Conservation (phyloP, 64 coral and sea anemone genomes). For the Montipora foliosa region DNA sequence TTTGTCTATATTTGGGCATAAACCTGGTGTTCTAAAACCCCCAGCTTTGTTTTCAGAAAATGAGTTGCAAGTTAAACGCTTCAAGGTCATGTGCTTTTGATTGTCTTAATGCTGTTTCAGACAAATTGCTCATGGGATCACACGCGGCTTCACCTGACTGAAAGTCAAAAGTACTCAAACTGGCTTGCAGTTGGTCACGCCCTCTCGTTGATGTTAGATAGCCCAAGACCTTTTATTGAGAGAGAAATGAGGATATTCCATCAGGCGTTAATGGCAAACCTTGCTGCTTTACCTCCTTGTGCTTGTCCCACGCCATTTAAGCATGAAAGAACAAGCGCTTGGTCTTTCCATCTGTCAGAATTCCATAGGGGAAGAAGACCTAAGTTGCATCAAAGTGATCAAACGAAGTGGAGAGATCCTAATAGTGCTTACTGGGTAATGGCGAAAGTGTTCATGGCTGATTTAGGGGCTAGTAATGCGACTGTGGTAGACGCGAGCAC, state of each 20-base stretch:
- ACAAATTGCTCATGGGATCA: too few relatives aligned
- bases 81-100: neutral
- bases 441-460: conserved; percentile 84
- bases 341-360: conserved; percentile 55
- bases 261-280: conserved; percentile 29
- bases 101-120: too few relatives aligned
- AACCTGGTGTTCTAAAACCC: too few relatives aligned
- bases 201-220: too few relatives aligned
- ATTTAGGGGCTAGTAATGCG: conserved; percentile 51
- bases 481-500: conserved; percentile 35
- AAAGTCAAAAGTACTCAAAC: too few relatives aligned
- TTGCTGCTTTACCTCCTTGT: conserved; percentile 1
- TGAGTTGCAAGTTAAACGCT: neutral
- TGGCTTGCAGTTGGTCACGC: too few relatives aligned
- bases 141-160: too few relatives aligned
- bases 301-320: conserved; percentile 38
- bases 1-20: too few relatives aligned
- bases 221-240: too few relatives aligned
- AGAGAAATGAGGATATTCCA: conserved; percentile 68
- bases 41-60: too few relatives aligned
- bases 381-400: conserved; percentile 79
- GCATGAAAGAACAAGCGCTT: conserved; percentile 38
- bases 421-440: conserved; percentile 69
- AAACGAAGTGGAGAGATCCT: conserved; percentile 44
- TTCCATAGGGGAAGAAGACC: conserved; percentile 54